Conservation (phyloP, 2,113 vertebrate species). For the Turdus rufiventris region DNA sequence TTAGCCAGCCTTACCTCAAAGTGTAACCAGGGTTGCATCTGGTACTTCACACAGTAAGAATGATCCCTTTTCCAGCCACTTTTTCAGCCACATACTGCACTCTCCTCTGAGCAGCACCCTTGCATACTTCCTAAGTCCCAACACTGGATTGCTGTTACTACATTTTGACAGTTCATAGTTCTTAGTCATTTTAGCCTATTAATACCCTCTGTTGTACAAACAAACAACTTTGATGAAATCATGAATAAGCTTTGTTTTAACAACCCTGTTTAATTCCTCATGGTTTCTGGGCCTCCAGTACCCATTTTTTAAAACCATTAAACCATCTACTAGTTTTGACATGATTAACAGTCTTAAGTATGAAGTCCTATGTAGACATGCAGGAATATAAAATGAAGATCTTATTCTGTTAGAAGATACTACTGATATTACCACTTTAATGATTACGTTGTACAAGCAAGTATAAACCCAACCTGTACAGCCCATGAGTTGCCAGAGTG, state of each 20-base stretch:
- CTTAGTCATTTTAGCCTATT: not conserved
- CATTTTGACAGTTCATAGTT: not conserved
- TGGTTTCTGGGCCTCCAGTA: not conserved
- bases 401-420: not conserved
- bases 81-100: fast-evolving
- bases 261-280: not conserved
- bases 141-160: not conserved
- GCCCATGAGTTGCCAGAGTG: not conserved
- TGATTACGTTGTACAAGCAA: not conserved
- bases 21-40: not conserved
- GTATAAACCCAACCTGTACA: not conserved
- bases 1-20: not conserved
- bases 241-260: not conserved
- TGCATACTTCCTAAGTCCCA: not conserved
- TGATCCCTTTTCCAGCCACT: not conserved
- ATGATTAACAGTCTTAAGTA: not conserved
- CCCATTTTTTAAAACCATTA: not conserved
- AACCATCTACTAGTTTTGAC: not conserved
- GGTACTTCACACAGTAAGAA: not conserved
- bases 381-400: not conserved
- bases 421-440: not conserved
- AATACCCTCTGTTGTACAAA: not conserved
- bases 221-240: not conserved
- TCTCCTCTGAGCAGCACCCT: not conserved
- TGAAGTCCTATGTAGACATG: not conserved